Conservation (phyloP, 2,797 vertebrate genomes). For the Phaenicophaeus curvirostris region DNA sequence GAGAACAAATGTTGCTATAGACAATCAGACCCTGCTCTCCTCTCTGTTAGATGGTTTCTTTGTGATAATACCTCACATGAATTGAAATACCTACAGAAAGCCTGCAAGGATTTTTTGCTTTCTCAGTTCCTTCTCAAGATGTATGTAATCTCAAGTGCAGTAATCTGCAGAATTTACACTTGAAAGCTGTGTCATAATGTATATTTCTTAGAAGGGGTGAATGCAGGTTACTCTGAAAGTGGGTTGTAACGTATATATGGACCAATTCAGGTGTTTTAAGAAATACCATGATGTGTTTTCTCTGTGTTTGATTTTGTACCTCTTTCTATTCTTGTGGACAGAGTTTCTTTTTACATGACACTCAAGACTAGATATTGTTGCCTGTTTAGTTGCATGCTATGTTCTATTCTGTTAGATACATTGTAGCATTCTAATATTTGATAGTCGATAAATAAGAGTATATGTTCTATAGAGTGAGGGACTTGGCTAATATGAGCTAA, state of each 20-base stretch:
- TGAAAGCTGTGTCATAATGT: neutral
- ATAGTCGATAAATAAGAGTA: neutral
- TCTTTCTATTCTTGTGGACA: neutral
- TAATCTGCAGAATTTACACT: neutral
- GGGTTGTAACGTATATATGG: neutral
- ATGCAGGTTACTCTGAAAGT: neutral
- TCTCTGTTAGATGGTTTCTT: neutral
- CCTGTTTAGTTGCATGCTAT: neutral
- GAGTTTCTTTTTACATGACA: neutral
- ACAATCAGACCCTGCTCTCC: neutral
- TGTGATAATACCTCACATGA: neutral
- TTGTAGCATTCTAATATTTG: neutral
- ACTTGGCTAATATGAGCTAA: neutral
- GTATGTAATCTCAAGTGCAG: neutral
- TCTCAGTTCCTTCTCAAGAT: neutral
- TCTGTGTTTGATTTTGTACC: neutral
- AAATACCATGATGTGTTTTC: neutral
- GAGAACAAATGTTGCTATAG: neutral
- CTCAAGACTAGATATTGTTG: neutral
- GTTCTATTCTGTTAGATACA: neutral
- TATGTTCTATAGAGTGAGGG: neutral
- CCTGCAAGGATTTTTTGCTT: neutral
- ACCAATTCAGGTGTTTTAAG: neutral
- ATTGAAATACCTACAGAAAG: neutral
- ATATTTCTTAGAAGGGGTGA: neutral